Evolutionary conservation across 2,888 invertebrate genomes (phyloP).

Genomic region (Ichneumoninae sp.): DNA sequence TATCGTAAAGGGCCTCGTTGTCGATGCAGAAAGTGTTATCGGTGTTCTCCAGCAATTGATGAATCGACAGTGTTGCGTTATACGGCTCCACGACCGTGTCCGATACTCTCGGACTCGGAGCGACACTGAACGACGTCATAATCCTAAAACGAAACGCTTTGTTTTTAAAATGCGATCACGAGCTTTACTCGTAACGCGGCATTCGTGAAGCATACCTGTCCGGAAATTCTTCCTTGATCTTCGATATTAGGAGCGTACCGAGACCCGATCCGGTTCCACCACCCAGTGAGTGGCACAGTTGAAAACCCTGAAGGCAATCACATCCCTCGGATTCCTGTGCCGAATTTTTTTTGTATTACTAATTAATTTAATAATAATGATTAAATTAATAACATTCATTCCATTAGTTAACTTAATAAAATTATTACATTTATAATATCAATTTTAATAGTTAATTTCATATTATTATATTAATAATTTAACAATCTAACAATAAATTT

Average conservation of each 20-base stretch:
- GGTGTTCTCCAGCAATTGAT: slow-evolving; percentile 85
- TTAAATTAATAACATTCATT: too few species aligned
- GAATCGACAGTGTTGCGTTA: slow-evolving; percentile 86
- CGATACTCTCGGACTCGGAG: slow-evolving; percentile 91
- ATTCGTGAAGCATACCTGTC: slow-evolving; percentile 66
- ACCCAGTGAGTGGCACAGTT: slow-evolving; percentile 86
- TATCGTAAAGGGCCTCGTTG: slow-evolving; percentile 86
- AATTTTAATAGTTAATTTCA: too few species aligned
- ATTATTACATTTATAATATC: too few species aligned
- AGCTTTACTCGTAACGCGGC: background rate
- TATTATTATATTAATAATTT: too few species aligned
- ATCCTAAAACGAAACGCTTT: slow-evolving; percentile 85
- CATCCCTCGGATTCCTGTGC: slow-evolving; percentile 71
- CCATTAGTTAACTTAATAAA: too few species aligned
- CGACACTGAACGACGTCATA: slow-evolving; percentile 93
- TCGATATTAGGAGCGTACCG: slow-evolving; percentile 87
- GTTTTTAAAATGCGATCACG: background rate
- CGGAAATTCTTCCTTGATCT: slow-evolving; percentile 87
- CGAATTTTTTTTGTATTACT: background rate
- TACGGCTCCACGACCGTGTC: slow-evolving; percentile 85
- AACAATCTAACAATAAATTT: background rate
- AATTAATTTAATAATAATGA: background rate
- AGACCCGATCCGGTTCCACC: slow-evolving; percentile 88
- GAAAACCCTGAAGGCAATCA: slow-evolving; percentile 86
- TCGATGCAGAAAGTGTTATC: slow-evolving; percentile 86